A percentile compares a stretch with the other conserved stretches of the same genome.
These are phyloP conservation scores for Zapus hudsonius DNA, from an alignment of 2,113 vertebrate genomes.

Conservation along the genomic window DNA sequence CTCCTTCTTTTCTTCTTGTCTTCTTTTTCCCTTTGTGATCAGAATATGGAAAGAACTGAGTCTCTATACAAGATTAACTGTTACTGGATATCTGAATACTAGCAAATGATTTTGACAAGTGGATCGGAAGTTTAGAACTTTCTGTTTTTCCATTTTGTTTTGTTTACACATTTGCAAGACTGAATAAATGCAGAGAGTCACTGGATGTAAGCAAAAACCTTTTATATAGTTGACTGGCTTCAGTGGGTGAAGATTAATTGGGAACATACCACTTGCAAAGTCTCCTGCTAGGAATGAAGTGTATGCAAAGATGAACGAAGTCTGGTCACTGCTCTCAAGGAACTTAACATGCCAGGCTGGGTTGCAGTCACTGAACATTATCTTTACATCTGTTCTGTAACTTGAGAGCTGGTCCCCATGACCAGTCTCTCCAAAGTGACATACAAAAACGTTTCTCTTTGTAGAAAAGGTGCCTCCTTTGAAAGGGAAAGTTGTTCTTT, in stretches of 20 bases:
- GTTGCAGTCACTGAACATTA: background rate
- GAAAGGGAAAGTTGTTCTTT: constrained; percentile 52
- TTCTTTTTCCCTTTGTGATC: background rate
- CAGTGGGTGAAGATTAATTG: background rate
- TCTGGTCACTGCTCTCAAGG: background rate
- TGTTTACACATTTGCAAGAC: background rate
- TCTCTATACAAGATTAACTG: background rate
- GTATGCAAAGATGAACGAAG: background rate
- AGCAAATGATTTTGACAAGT: constrained; percentile 29
- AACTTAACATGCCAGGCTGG: background rate
- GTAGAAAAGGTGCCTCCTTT: constrained; percentile 31
- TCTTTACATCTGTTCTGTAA: constrained; percentile 25
- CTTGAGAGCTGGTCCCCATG: constrained; percentile 8
- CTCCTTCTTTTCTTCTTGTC: background rate
- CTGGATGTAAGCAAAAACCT: background rate
- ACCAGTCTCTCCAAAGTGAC: constrained; percentile 34
- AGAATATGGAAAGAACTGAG: background rate
- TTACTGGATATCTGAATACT: constrained; percentile 24
- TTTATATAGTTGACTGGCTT: background rate
- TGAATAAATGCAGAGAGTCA: constrained; percentile 19
- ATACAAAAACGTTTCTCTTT: constrained; percentile 50
- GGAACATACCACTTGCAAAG: constrained; percentile 9
- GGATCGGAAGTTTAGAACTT: constrained; percentile 26
- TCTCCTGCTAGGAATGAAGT: background rate
- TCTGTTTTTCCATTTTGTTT: background rate